Base-by-base conservation (phyloP, 2,113 vertebrate genomes). In the Pangasianodon hypophthalmus region DNA sequence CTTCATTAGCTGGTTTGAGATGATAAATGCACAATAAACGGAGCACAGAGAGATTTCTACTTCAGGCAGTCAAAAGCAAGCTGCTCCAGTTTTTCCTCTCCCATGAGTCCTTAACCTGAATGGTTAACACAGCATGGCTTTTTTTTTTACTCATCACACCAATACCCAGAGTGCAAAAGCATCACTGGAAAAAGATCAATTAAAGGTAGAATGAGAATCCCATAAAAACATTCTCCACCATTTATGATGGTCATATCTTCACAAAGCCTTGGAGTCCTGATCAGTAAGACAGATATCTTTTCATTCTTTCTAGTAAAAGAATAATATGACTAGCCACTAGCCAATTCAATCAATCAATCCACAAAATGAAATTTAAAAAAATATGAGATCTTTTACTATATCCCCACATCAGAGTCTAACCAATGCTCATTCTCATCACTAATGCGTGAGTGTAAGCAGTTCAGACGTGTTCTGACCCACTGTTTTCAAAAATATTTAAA, bases 1-100 rank as follows among this genome's bases (percentile, higher is more conserved):
- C 87, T 90, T 88, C 91, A 90, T 91, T 91, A 88, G 81, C 82
- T 69, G 62, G 58, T 62, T 80, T 84, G 56, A 87, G 86, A 91
- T 88, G 81, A 91, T 89, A 89, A 91, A 91, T 91, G 64, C 48
- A 41, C 84, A 21, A 52, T 71, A 56, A 88, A 83, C 32, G 4
- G 64, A 84, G 80, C 62, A 83, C 41, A 14, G 54, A 44, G 82
- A 58, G 81, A 44, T 62, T 37, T 46, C 1, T 62, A 84, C 54
- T 84, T 60, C 14, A 84, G 21, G 56, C 37, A 84, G 56, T 26
- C 56, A 62, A 62, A 62, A 44, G 21, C 41, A 84, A 84, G 37
- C 56, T 84, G 56, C 82, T 84, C 37, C 56, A 84, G 56, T 46
- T 62, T 46, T 44, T 44, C 11, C 41, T 62, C 41, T 62, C 82